These are phyloP conservation scores for Harpagifer antarcticus DNA, from an alignment of 2,797 vertebrate species.

Conservation along the genomic window DNA sequence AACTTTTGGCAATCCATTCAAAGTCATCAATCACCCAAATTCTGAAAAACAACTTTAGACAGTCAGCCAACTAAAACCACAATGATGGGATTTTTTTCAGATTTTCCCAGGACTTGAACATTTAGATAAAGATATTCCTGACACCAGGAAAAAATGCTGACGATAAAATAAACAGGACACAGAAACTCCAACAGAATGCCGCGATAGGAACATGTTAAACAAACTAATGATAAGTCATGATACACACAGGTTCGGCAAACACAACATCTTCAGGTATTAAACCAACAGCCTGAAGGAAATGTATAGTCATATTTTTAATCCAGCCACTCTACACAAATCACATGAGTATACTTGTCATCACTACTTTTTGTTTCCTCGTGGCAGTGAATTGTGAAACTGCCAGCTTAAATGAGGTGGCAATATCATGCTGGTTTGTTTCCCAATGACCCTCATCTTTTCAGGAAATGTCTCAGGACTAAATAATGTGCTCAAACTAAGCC, in stretches of 20 bases:
- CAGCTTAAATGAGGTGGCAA: no score
- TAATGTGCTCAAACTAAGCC: no score
- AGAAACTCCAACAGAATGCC: neutral
- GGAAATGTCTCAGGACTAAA: no score
- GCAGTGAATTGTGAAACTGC: neutral
- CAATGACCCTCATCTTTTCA: neutral
- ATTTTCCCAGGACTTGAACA: neutral
- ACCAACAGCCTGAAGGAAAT: no score
- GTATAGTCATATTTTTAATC: no score
- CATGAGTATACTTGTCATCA: rapidly evolving
- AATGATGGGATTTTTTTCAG: neutral
- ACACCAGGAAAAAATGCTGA: no score
- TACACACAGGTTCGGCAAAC: neutral
- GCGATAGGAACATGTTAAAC: neutral
- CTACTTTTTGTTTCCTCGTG: no score
- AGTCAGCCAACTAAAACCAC: neutral
- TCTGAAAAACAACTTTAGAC: neutral
- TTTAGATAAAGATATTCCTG: neutral
- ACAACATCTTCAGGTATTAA: neutral
- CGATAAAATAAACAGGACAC: no score
- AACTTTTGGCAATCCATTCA: neutral
- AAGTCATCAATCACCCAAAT: neutral
- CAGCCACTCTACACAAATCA: neutral
- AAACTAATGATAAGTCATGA: no score
- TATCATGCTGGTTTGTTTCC: neutral